Evolutionary conservation across 2,888 invertebrate species (phyloP), one percentile per base, ranked within the genome.

Genomic region (Oxyteleia sp.): DNA sequence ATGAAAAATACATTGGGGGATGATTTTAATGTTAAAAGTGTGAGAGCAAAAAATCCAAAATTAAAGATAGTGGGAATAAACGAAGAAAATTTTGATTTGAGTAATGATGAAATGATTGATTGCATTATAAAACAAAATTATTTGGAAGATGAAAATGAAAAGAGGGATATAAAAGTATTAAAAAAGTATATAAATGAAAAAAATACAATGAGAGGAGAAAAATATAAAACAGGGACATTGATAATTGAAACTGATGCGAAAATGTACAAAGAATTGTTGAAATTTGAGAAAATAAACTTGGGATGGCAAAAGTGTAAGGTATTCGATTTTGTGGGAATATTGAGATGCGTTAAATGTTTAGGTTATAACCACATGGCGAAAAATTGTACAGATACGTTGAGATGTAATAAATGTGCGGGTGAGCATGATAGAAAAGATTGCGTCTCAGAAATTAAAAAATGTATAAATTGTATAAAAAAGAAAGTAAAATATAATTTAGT

Each of bases 241-340:
- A 55, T 55, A 8, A 7, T 55, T 15, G 55, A 55, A 35, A 29
- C 29, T 0, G 41, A 59, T 26, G 5, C 41, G 15, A 59, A 59
- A 43, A 41, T 43, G n/a, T 43, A 59, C 26, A 8, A 7, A 15
- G 59, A 59, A 15, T 59, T 59, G 23, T 23, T 59, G 5, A 35
- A 41, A 26, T 11, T 4, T 4, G 43, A 16, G 1, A 59, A 43
- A 43, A 59, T 59, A 23, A 59, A 59, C 43, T 15, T 59, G 11
- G 59, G 59, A 8, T 63, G 63, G 63, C 45, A 63, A 13, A 45
- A 63, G 29, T 64, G 64, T 18, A 32, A 29, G 13, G 49, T 64
- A 5, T 64, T n/a, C 18, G 35, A 64, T 1, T 20, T 20, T 20
- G 11, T 49, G 10, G n/a, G 20, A 0, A 32, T 64, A 4, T 1